Base-by-base conservation (phyloP, 2,113 vertebrate species). In the Sclerurus mexicanus region DNA sequence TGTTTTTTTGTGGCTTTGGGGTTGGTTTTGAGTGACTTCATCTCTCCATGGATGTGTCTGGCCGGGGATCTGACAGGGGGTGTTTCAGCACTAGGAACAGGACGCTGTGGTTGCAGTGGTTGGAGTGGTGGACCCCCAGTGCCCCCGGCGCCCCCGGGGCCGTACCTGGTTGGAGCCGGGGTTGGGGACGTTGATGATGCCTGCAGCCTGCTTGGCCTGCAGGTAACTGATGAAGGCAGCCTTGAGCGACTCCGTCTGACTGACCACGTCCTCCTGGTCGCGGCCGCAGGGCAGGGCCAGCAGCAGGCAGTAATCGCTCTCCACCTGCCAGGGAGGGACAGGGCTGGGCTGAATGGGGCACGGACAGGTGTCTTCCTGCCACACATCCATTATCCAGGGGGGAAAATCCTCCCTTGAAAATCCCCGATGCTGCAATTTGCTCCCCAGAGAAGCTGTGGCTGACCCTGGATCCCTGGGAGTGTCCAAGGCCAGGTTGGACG, bases 131-230 rank as follows among this genome's bases (percentile, higher is more conserved):
- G 12, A 12, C 39, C 39, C 39, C 39, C 12, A 12, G 40, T 42
- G 46, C 52, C 15, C 22, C 15, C 1, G 56, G 37, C 56, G 16
- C 44, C 2, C 24, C 23, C 1, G 6, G 17, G 68, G 8, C 64
- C 1, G 0, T 90, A 99, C 99, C 99, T 99, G 99, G 96, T 99
- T 99, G 62, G 99, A 99, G 97, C 99, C 99, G 7, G 99, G 99
- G 89, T 99, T 99, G 95, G 99, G 99, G 19, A 99, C 99, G 11
- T 99, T 99, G 97, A 99, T 99, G 97, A 99, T 99, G 28, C 99
- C 99, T 62, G 99, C 99, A 7, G 99, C 99, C 97, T 99, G 99
- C 97, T 99, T 99, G 59, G 99, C 98, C 98, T 99, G 99, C 96
- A 99, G 98, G 97, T 99, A 99, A 44, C 99, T 99, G 97, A 99